Evolutionary conservation across 2,888 invertebrate genomes (phyloP), one percentile per base, ranked within the genome.

Genomic region (Mantis religiosa): DNA sequence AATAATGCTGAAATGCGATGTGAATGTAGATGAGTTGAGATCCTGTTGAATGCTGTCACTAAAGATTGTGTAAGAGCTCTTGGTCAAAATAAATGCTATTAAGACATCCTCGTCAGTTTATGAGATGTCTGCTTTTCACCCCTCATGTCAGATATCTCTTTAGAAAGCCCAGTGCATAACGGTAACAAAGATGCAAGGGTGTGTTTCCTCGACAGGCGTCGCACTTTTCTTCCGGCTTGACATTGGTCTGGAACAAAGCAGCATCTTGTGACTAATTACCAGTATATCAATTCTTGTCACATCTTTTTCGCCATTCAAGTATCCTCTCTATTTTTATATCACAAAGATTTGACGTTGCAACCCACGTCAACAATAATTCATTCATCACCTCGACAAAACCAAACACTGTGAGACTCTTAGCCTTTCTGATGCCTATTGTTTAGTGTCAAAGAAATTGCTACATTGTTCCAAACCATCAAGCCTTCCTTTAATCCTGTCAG

Each of bases 181-280:
- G 3, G 54, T 14, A 6, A 71, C 54, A 71, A 71, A 71, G 54
- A 71, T 71, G 6, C 54, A 71, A 71, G 54, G 54, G 54, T 20
- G 25, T 25, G 54, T 25, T 15, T 71, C 54, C 54, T 54, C 54
- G 54, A 71, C 54, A 71, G 54, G 20, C 54, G 54, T 71, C 20
- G 20, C 54, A 6, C 20, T 71, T 9, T 71, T 71, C 20, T 71
- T 71, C 54, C 54, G 15, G 25, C 25, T 4, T 20, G 54, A 71
- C 54, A 15, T 71, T 71, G 25, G 20, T 71, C 54, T 71, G 54
- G 54, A 71, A 71, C 54, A 71, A 71, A 71, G 25, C 54, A 71
- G 54, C 54, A 20, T 71, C 85, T 88, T 28, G 82, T 89, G 88
- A 89, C 87, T 87, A 89, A 87, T 89, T 89, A 85, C 87, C 84